Percentiles rank a stretch among this genome's conserved stretches.
Evolutionary conservation across 2,113 vertebrate genomes (phyloP).

Genomic region (Mugil cephalus): DNA sequence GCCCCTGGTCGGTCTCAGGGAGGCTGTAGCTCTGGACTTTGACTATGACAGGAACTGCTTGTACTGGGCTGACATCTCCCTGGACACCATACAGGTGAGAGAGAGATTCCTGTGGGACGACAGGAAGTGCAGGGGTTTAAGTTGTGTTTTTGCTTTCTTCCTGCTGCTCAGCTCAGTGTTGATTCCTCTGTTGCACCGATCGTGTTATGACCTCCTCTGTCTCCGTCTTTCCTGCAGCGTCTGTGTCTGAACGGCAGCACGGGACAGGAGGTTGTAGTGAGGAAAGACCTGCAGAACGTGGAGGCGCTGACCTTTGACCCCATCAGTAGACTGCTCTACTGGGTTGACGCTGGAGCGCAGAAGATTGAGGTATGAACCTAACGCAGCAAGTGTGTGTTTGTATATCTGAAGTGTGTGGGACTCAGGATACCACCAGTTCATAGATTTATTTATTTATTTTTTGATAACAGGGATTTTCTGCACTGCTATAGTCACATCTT

Average conservation of each 20-base stretch:
- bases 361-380: conserved; percentile 92
- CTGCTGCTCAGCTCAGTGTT: not conserved
- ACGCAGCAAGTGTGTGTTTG: not conserved
- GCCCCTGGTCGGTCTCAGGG: conserved; percentile 89
- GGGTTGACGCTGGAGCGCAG: conserved; percentile 95
- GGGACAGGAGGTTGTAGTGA: conserved; percentile 93
- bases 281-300: conserved; percentile 91
- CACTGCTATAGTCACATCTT: not conserved
- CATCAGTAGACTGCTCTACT: conserved; percentile 93
- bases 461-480: not conserved
- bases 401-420: not conserved
- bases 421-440: no score
- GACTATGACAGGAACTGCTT: conserved; percentile 96
- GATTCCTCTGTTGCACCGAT: not conserved
- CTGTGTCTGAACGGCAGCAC: conserved; percentile 96
- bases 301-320: conserved; percentile 97
- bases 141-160: not conserved
- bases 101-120: not conserved
- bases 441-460: no score
- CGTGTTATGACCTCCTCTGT: not conserved
- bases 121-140: not conserved
- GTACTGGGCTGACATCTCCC: conserved; percentile 96
- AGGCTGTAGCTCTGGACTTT: conserved; percentile 95
- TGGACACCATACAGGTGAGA: conserved; percentile 89
- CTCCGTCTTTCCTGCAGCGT: conserved; percentile 80